phyloP scores from a whole-genome alignment of 2,113 vertebrate species.

The Cricetomys ansorgei region DNA sequence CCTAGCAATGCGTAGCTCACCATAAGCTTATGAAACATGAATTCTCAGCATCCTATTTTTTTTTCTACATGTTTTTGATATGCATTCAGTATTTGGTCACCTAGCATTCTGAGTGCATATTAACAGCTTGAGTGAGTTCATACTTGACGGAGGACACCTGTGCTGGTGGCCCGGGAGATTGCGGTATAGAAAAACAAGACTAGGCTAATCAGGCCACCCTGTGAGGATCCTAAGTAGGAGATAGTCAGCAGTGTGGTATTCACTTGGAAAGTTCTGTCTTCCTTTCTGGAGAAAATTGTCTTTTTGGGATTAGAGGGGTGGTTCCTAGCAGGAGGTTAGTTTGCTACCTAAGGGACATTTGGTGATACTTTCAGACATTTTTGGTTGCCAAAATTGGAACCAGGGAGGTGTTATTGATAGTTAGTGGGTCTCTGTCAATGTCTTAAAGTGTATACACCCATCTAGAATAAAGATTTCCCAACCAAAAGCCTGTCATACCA shows the following conservation, averaged over 20 bases:
- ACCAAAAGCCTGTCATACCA: background rate
- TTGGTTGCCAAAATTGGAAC: background rate
- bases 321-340: background rate
- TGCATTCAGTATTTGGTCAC: background rate
- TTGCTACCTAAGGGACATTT: background rate
- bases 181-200: background rate
- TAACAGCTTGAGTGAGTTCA: background rate
- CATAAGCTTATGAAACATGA: background rate
- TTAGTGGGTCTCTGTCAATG: background rate
- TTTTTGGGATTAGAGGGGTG: background rate
- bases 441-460: background rate
- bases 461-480: background rate
- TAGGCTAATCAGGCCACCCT: background rate
- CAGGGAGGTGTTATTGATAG: background rate
- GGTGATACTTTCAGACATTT: background rate
- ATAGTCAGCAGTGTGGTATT: background rate
- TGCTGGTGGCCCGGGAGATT: background rate
- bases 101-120: background rate
- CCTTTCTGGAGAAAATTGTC: background rate
- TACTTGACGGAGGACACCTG: background rate
- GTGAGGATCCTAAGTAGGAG: background rate
- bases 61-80: background rate
- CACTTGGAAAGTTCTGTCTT: background rate
- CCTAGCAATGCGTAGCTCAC: background rate
- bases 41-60: background rate